phyloP scores from a whole-genome alignment of 1,140 invertebrate genomes.

The Drosophila parabipectinata region DNA sequence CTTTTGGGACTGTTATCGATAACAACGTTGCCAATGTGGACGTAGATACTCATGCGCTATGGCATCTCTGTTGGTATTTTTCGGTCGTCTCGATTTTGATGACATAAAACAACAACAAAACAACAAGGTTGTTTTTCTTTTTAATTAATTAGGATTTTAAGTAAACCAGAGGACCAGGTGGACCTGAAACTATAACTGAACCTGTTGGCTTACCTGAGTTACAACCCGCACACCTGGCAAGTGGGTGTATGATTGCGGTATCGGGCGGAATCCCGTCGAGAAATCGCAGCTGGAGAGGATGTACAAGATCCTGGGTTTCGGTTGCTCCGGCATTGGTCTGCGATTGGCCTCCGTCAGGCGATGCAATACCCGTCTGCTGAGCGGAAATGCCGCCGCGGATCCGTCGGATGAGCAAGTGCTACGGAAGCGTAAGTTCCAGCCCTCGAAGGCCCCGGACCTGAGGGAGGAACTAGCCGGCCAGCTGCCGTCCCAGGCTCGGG shows the following conservation, averaged over 20 bases:
- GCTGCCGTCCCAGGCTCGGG: conserved; percentile 55
- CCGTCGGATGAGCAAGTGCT: conserved; percentile 59
- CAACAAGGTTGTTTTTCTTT: neutral
- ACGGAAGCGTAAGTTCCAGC: conserved; percentile 72
- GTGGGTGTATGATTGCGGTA: neutral
- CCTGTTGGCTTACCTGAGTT: neutral
- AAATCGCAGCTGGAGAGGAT: conserved; percentile 4
- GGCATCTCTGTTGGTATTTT: neutral
- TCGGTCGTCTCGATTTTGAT: neutral
- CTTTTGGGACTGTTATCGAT: neutral
- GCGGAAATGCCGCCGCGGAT: conserved; percentile 3
- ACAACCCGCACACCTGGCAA: neutral
- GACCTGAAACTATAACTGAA: neutral
- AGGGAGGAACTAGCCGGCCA: conserved; percentile 38
- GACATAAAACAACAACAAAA: neutral
- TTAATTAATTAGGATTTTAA: neutral
- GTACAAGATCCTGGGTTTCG: conserved; percentile 1
- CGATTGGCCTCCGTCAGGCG: neutral
- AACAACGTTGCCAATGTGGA: neutral
- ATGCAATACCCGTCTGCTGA: neutral
- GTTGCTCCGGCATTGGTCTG: neutral
- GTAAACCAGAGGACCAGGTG: neutral
- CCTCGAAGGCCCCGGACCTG: conserved; percentile 55
- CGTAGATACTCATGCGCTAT: neutral
- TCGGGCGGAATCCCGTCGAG: neutral